phyloP scores from a whole-genome alignment of 2,113 vertebrate species.

The Bostrychus sinensis region DNA sequence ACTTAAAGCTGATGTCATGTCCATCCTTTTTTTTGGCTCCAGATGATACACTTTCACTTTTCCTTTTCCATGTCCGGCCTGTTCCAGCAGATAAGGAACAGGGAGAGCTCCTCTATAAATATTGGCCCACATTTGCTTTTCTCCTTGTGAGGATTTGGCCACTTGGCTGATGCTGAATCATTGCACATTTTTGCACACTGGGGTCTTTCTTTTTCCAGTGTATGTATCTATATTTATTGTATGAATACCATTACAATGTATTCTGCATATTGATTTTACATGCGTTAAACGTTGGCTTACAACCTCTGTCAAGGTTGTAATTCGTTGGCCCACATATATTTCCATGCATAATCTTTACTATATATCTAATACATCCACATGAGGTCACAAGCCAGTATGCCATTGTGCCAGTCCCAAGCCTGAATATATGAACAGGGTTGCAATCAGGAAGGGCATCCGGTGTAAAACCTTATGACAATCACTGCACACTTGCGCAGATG shows the following conservation, averaged over 20 bases:
- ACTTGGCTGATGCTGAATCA: slow-evolving; percentile 59
- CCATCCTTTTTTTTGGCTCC: not conserved
- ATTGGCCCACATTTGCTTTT: slow-evolving; percentile 63
- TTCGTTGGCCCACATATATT: not conserved
- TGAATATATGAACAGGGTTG: not conserved
- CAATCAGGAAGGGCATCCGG: not conserved
- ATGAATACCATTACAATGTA: too few species aligned
- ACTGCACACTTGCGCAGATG: too few species aligned
- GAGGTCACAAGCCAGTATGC: too few species aligned
- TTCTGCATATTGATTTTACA: too few species aligned
- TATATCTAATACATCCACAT: too few species aligned
- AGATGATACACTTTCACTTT: slow-evolving; percentile 10
- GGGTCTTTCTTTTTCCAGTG: slow-evolving; percentile 4
- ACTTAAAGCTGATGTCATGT: slow-evolving; percentile 1
- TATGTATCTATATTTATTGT: not conserved
- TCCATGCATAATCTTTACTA: too few species aligned
- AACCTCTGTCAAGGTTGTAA: not conserved
- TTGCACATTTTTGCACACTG: slow-evolving; percentile 19
- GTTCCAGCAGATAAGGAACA: slow-evolving; percentile 49
- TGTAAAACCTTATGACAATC: too few species aligned
- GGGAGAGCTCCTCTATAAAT: slow-evolving; percentile 70
- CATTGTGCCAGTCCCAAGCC: not conserved
- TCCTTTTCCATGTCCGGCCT: slow-evolving; percentile 16
- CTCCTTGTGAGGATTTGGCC: not conserved
- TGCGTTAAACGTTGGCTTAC: not conserved